Percentiles rank a stretch among this genome's conserved stretches.
Evolutionary conservation across 2,113 vertebrate genomes (phyloP).

Genomic region (Spea bombifrons): DNA sequence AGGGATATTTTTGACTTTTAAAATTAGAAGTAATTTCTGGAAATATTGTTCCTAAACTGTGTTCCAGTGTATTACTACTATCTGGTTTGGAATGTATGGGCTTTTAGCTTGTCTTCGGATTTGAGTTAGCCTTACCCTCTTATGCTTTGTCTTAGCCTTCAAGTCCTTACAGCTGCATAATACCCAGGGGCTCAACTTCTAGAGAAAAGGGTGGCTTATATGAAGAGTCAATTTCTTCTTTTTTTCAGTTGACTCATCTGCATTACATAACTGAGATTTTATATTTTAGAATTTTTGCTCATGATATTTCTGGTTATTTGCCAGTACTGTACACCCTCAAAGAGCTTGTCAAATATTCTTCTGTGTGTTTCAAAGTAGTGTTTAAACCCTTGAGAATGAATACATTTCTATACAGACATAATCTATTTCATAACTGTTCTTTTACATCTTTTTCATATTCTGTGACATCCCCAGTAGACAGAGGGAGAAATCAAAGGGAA

Average conservation of each 20-base stretch:
- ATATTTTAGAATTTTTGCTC: not conserved
- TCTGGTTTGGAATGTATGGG: no score
- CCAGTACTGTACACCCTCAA: not conserved
- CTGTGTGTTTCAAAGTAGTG: constrained; percentile 21
- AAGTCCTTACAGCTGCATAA: no score
- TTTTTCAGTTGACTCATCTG: not conserved
- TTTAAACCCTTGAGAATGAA: constrained; percentile 23
- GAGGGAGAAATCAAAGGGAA: constrained; percentile 34
- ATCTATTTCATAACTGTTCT: not conserved
- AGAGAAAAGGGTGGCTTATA: no score
- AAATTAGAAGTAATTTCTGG: no score
- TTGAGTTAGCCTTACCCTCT: no score
- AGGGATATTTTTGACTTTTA: no score
- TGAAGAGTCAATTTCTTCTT: not conserved
- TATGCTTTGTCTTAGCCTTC: no score
- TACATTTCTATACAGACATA: constrained; percentile 1
- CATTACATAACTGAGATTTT: not conserved
- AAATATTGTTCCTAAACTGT: no score
- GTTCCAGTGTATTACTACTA: no score
- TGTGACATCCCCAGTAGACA: constrained; percentile 31
- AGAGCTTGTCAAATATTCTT: constrained; percentile 9
- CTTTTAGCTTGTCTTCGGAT: no score
- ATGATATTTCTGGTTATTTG: not conserved
- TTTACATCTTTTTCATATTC: constrained; percentile 25
- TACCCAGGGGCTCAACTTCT: no score